A percentile compares a stretch with the other conserved stretches of the same genome.
These are phyloP conservation scores for Aphis craccivora DNA, from an alignment of 1,140 invertebrate species.

Conservation along the genomic window DNA sequence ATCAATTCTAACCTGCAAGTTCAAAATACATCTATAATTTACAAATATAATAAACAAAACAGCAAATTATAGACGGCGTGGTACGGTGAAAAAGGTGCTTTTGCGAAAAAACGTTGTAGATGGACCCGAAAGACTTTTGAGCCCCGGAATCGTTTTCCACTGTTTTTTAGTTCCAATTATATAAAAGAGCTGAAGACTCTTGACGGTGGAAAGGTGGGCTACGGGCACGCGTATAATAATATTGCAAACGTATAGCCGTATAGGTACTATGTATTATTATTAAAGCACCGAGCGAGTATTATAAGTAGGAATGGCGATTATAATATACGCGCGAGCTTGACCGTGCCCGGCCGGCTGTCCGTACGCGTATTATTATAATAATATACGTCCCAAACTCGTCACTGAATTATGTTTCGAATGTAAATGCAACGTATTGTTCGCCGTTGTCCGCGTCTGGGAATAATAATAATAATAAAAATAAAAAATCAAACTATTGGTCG, in stretches of 20 bases:
- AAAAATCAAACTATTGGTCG: neutral
- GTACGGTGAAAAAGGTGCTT: too few relatives aligned
- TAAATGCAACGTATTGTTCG: conserved; percentile 39
- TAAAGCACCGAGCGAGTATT: neutral
- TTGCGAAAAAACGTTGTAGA: too few relatives aligned
- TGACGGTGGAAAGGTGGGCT: too few relatives aligned
- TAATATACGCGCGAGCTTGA: neutral
- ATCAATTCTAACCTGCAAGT: too few relatives aligned
- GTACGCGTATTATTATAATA: conserved; percentile 14
- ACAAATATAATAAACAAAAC: too few relatives aligned
- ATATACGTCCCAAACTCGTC: conserved; percentile 30
- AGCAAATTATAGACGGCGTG: too few relatives aligned
- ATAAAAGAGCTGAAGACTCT: neutral
- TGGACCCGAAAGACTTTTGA: neutral
- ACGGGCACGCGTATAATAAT: neutral
- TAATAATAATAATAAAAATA: neutral
- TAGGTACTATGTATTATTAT: neutral
- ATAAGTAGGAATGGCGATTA: neutral
- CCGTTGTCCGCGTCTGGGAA: neutral
- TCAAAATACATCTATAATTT: too few relatives aligned
- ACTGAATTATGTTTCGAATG: conserved; percentile 38
- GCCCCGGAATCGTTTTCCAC: neutral
- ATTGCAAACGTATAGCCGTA: neutral
- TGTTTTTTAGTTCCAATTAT: neutral
- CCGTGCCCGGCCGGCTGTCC: neutral